Evolutionary conservation across 2,888 invertebrate species (phyloP), one percentile per base, ranked within the genome.

Genomic region (Allophyes oxyacanthae): DNA sequence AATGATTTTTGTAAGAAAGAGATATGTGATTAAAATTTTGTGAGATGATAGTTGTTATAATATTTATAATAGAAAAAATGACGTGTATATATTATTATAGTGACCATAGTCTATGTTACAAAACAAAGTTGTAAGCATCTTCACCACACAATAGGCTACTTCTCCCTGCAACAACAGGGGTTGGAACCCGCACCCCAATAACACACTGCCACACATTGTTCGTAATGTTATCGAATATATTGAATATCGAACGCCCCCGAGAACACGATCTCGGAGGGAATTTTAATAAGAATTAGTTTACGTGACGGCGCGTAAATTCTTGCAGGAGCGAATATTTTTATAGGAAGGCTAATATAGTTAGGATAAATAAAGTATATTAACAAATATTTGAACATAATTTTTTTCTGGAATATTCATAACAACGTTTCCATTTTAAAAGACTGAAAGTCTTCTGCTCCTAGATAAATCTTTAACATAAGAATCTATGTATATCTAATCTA

Each of bases 191-290:
- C 48, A 44, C 70, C 64, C 54, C 33, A 14, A 28, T 69, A 49
- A 64, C 64, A 64, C 70, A 64, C 53, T 64, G 64, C 64, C 64
- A 41, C 33, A 69, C 54, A 64, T 61, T 48, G 63, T 50, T 36
- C 49, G 15, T 32, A 7, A 65, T 65, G 33, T 42, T 42, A 42
- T 41, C 9, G 41, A 42, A 42, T 28, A 42, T 6, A 28, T 6
- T 8, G 28, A 6, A 28, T 6, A 20, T 20, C 20, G 6, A n/a
- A n/a, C 32, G n/a, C 3, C 11, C 13, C 32, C 32, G 32, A 33
- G 20, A 15, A 34, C 38, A 20, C 30, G 5, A 11, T 11, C 10
- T 3, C 15, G 9, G 10, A 15, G 10, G 34, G 25, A 44, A 20
- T 37, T 11, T 36, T 43, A 42, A 51, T 51, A 43, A 20, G 46